Base-by-base conservation (phyloP, 1,140 invertebrate genomes). In the Asbolus verrucosus region DNA sequence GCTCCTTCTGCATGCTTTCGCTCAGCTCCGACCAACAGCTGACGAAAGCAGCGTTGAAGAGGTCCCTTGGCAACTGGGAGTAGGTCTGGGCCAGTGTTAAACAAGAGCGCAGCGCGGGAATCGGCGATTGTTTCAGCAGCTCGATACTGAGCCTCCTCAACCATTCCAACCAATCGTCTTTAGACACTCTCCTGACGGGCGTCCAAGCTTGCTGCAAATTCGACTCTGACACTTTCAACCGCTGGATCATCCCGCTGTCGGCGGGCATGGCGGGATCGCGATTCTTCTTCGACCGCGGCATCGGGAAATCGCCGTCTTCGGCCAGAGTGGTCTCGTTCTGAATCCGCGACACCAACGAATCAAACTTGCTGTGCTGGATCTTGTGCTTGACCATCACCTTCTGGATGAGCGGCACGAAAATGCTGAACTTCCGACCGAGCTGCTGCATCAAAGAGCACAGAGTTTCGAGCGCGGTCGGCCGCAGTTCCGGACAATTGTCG, bases 121-220 rank as follows among this genome's bases (percentile, higher is more conserved):
- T 97, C 2, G 96, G 95, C 0, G 96, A 98, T 79, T 98, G 95
- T 78, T 98, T 98, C 1, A 99, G 84, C 6, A 99, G 84, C 65
- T 96, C 96, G 72, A 97, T 94, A 60, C 94, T 95, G 19, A 99
- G 85, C 18, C 94, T 86, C 41, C 93, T 85, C 5, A 99, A 80
- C 98, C 97, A 99, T 83, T 99, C 96, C 4, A 98, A 84, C 98
- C 98, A 99, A 82, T 99, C 98, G 74, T 99, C 98, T 81, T 98
- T 97, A 2, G 94, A 97, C 0, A 97, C 94, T 65, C 94, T 86
- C 54, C 94, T 87, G 3, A 91, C 92, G 0, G 93, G 93, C n/a
- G 91, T 92, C 93, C 95, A 97, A 0, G 94, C 94, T 77, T 92
- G 87, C 79, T 95, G 92, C 6, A 98, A 81, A 80, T 94, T 95